Base-by-base conservation (phyloP, 2,888 invertebrate species). In the Rhabditoides inermis region DNA sequence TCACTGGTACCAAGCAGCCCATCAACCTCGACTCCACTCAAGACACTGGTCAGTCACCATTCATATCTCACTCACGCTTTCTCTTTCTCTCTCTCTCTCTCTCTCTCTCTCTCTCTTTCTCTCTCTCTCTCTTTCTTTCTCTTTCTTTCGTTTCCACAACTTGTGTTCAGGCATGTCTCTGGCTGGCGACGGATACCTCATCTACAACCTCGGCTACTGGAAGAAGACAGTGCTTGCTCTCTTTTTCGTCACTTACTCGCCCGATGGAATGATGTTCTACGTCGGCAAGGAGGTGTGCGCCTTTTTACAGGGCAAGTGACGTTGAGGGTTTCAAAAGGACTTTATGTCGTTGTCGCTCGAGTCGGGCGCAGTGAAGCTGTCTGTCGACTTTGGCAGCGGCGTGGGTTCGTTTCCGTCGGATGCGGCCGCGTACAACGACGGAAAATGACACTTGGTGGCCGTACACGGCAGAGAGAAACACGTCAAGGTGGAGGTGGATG, bases 381-480 rank as follows among this genome's bases (percentile, higher is more conserved):
- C 85, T 22, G 84, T 90, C 74, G 89, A 95, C 74, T 83, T 94
- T 45, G 95, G 95, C 2, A 87, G 88, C 67, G 90, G 89, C 10
- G 84, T 86, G 0, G 77, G 76, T 1, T 59, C 63, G 46, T 61
- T 56, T 53, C 55, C 60, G 12, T 55, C 57, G 10, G 62, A 66
- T n/a, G 45, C 51, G 6, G 44, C 46, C 2, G n/a, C n/a, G n/a
- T 90, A 86, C 78, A 91, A 92, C 76, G 90, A 95, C 76, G 91
- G 90, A 35, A 80, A 85, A 60, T 92, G 91, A 91, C 94, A 95
- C 78, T 83, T 81, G 20, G 81, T 95, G 0, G 85, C 85, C 49
- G 88, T 75, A 32, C 55, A 65, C 40, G 56, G 75, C 20, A 62
- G 63, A 30, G n/a, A 76, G 57, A 66, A 63, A 20, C 61, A 63